Conservation (phyloP, 2,888 invertebrate genomes). For the Ophion ventricosus region DNA sequence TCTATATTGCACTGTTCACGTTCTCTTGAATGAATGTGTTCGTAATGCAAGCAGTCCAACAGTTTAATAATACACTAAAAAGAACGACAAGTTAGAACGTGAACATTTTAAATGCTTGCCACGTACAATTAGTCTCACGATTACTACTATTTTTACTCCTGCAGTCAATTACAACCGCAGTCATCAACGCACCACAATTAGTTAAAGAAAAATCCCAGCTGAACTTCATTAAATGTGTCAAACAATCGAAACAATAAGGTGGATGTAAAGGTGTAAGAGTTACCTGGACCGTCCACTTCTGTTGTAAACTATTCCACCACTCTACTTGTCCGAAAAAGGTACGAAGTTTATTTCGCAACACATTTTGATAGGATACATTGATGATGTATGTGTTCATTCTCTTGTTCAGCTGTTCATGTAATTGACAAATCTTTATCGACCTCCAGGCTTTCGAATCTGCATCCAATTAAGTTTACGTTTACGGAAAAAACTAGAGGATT, state of each 20-base stretch:
- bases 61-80: slow-evolving; percentile 14
- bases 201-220: not conserved
- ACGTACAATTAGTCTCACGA: not conserved
- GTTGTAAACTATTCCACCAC: not conserved
- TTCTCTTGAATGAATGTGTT: slow-evolving; percentile 6
- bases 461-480: not conserved
- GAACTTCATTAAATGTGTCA: not conserved
- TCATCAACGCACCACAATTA: not conserved
- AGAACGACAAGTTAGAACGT: not conserved
- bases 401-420: not conserved
- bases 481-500: not conserved
- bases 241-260: not conserved
- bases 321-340: too few species aligned
- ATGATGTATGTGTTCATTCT: not conserved
- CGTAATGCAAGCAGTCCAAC: slow-evolving; percentile 3
- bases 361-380: not conserved
- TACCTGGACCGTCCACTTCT: not conserved
- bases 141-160: slow-evolving; percentile 7
- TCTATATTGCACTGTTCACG: not conserved
- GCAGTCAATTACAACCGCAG: not conserved
- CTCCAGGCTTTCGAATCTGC: not conserved
- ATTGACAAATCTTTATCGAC: not conserved
- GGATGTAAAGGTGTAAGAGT: not conserved
- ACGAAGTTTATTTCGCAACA: too few species aligned
- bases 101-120: not conserved